These are phyloP conservation scores for Gryllus bimaculatus DNA, from an alignment of 1,140 invertebrate genomes.

Conservation along the genomic window DNA sequence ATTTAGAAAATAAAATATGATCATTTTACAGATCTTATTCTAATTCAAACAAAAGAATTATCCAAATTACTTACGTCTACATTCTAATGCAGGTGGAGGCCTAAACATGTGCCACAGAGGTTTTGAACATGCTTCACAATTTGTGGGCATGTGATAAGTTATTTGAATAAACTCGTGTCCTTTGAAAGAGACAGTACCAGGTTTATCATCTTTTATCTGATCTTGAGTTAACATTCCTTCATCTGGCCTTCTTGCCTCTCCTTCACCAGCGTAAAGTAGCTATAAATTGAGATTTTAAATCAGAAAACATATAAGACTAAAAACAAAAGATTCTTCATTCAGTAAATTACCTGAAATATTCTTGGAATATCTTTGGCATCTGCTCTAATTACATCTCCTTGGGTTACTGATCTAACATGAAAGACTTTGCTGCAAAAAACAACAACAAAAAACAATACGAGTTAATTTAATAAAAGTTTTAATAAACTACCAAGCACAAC, in stretches of 20 bases:
- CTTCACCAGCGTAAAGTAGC: conserved; percentile 87
- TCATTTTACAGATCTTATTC: too few relatives aligned
- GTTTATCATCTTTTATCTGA: conserved; percentile 52
- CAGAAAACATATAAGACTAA: background rate
- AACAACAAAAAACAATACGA: conserved; percentile 14
- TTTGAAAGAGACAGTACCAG: conserved; percentile 75
- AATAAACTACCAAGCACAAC: background rate
- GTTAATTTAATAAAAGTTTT: background rate
- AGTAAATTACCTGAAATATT: conserved; percentile 77
- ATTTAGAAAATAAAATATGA: too few relatives aligned
- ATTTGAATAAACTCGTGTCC: conserved; percentile 95
- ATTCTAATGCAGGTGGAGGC: conserved; percentile 92
- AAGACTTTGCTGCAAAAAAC: conserved; percentile 83
- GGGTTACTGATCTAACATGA: conserved; percentile 94
- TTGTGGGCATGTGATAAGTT: conserved; percentile 95
- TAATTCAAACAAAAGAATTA: too few relatives aligned
- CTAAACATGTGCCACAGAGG: conserved; percentile 95
- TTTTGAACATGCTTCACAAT: conserved; percentile 94
- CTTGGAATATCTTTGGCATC: conserved; percentile 98
- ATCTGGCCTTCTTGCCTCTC: conserved; percentile 76
- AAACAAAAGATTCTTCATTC: background rate
- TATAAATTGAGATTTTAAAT: conserved; percentile 26
- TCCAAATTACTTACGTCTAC: conserved; percentile 61
- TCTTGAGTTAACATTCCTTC: conserved; percentile 45
- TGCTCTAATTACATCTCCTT: conserved; percentile 95